Evolutionary conservation across 2,888 invertebrate species (phyloP).

Genomic region (Bembecia ichneumoniformis): DNA sequence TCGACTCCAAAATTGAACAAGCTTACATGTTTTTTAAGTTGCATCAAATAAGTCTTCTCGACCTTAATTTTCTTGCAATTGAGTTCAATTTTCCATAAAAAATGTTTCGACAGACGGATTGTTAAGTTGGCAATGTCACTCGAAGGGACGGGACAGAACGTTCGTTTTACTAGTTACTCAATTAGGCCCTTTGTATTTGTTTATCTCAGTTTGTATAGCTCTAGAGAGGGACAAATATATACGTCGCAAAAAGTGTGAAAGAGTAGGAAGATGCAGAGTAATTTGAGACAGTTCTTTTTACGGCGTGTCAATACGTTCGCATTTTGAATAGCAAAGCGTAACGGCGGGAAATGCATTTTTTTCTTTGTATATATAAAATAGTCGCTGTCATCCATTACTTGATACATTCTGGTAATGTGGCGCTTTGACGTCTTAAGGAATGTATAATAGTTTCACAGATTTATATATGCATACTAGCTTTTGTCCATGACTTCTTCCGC

Average conservation of each 20-base stretch:
- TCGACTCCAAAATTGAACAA: constrained; percentile 59
- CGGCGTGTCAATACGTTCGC: constrained; percentile 65
- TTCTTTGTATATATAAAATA: constrained; percentile 58
- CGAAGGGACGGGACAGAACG: constrained; percentile 65
- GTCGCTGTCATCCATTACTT: constrained; percentile 46
- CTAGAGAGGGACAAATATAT: constrained; percentile 33
- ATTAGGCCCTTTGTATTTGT: constrained; percentile 74
- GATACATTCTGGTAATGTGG: constrained; percentile 42
- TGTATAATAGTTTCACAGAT: constrained; percentile 5
- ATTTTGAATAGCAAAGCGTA: constrained; percentile 70
- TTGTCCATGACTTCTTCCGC: too few relatives aligned
- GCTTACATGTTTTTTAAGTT: constrained; percentile 16
- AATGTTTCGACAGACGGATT: constrained; percentile 15
- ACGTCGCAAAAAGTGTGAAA: constrained; percentile 17
- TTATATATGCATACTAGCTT: too few relatives aligned
- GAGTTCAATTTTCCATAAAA: constrained; percentile 12
- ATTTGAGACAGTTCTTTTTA: constrained; percentile 73
- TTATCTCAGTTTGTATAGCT: constrained; percentile 71
- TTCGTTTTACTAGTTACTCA: constrained; percentile 73
- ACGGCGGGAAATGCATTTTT: constrained; percentile 68
- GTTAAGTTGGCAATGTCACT: constrained; percentile 32
- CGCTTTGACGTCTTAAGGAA: constrained; percentile 18
- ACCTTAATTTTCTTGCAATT: constrained; percentile 15
- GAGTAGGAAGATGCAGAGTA: constrained; percentile 47
- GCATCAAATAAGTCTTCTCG: constrained; percentile 4